Conservation (phyloP, 2,113 vertebrate genomes). For the Turnix velox region DNA sequence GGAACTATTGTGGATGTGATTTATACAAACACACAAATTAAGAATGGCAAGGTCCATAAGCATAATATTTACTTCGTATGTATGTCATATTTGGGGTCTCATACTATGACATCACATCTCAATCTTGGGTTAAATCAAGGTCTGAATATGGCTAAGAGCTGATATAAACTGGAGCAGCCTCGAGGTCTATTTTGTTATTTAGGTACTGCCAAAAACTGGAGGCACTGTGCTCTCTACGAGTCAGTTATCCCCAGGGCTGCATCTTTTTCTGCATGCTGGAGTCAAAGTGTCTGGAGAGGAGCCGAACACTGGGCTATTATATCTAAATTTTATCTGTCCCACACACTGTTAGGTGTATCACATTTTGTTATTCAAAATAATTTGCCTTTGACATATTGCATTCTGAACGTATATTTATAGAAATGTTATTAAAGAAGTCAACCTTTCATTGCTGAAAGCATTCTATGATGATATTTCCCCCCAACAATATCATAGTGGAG, state of each 20-base stretch:
- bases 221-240: not conserved
- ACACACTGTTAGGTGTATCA: not conserved
- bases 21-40: not conserved
- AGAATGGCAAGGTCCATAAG: not conserved
- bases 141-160: not conserved
- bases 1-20: not conserved
- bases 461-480: slow-evolving; percentile 8
- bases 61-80: not conserved
- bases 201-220: not conserved
- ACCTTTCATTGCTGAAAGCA: slow-evolving; percentile 34
- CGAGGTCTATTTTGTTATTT: not conserved
- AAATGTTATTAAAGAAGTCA: slow-evolving; percentile 44
- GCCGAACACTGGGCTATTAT: not conserved
- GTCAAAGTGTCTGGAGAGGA: not conserved
- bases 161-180: not conserved
- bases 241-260: not conserved
- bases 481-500: slow-evolving; percentile 32
- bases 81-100: not conserved
- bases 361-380: not conserved
- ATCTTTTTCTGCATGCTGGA: not conserved
- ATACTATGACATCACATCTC: not conserved
- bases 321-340: not conserved
- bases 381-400: not conserved
- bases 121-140: not conserved
- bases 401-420: slow-evolving; percentile 40